Base-by-base conservation (phyloP, 2,888 invertebrate genomes). In the Lymantria dispar region DNA sequence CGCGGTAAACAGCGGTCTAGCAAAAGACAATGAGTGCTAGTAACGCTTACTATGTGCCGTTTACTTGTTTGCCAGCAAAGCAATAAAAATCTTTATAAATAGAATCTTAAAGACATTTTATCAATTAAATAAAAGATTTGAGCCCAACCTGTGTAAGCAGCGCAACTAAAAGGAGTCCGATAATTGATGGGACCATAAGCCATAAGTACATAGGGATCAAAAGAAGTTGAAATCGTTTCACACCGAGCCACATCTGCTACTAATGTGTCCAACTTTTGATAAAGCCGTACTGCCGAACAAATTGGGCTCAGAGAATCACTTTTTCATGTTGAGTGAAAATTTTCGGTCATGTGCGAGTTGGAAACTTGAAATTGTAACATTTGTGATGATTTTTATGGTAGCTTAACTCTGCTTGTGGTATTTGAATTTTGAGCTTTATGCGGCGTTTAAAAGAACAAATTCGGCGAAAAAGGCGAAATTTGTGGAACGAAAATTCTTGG, bases 191-290 rank as follows among this genome's bases (percentile, higher is more conserved):
- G 56, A 45, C 60, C 56, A 69, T 73, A 68, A 75, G 64, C 69
- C 64, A 61, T 62, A 59, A 56, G 57, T 60, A 58, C 47, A 57
- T 51, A 62, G 63, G 66, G 69, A 76, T 74, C 72, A 64, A 75
- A 78, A 80, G 76, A 78, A 78, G 54, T 73, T 60, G 58, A 68
- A 71, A 68, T 65, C 70, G 74, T 68, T 65, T 56, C 68, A 68
- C 65, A 62, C 61, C 55, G 77, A 14, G 74, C 65, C 80, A 62
- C 82, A 81, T 76, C 76, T 82, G 82, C 69, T 62, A 68, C 65
- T 76, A 82, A 82, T 82, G 82, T 75, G 75, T 76, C 76, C 74
- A 79, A 82, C 78, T 81, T 80, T 80, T 81, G 80, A 82, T 81
- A 81, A 75, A 81, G 82, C 78, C 75, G 68, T 77, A 65, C 59